phyloP scores from a whole-genome alignment of 2,113 vertebrate species.

The Epinephelus fuscoguttatus region DNA sequence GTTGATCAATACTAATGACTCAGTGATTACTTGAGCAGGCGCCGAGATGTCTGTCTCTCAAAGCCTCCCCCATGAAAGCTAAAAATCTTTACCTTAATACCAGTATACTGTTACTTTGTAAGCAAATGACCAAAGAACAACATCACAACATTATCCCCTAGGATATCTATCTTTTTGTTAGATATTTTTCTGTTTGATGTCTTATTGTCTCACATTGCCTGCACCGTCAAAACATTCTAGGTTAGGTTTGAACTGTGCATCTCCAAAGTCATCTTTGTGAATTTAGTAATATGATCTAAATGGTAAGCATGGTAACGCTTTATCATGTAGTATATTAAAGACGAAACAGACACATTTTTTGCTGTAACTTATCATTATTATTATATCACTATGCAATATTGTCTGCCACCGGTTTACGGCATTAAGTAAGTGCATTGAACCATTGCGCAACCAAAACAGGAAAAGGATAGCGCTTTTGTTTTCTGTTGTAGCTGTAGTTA shows the following conservation, averaged over 20 bases:
- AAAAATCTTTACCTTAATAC: not conserved
- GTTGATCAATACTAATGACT: not conserved
- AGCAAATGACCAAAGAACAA: not conserved
- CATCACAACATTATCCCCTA: not conserved
- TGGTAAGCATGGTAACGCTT: not conserved
- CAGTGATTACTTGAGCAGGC: not conserved
- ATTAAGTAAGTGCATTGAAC: no score
- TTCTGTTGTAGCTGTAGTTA: no score
- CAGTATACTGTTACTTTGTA: no score
- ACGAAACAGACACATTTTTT: no score
- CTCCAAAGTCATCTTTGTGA: not conserved
- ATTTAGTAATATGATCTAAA: not conserved
- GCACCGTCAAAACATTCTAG: not conserved
- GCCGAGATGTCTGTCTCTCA: not conserved
- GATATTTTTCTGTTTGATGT: not conserved
- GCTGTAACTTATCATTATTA: no score
- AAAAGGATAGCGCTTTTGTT: no score
- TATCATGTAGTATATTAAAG: not conserved
- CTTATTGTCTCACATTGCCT: not conserved
- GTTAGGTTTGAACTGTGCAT: no score
- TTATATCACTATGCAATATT: no score
- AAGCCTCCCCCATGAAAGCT: not conserved
- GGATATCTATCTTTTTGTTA: not conserved
- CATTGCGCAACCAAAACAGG: no score
- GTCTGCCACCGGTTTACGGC: no score